These are phyloP conservation scores for Noctua janthe DNA, from an alignment of 2,888 invertebrate species.

Conservation along the genomic window DNA sequence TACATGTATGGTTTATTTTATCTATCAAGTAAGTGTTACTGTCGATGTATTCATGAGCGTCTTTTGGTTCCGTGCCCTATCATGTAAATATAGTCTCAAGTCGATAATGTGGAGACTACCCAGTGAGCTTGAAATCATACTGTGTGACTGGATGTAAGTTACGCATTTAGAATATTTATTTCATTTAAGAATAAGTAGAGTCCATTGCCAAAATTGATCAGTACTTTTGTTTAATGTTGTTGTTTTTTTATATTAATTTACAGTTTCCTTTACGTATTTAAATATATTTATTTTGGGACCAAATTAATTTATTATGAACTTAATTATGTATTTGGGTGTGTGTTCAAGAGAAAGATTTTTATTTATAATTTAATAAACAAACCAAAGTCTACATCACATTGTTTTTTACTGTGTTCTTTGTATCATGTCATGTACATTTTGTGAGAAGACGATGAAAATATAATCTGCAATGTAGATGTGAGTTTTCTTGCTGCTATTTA, in stretches of 20 bases:
- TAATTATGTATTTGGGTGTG: slow-evolving; percentile 88
- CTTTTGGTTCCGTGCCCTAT: slow-evolving; percentile 80
- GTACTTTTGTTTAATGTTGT: slow-evolving; percentile 87
- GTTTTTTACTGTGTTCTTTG: slow-evolving; percentile 85
- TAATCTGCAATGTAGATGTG: slow-evolving; percentile 81
- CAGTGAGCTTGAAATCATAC: slow-evolving; percentile 77
- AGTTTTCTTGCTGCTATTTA: slow-evolving; percentile 72
- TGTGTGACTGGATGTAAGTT: slow-evolving; percentile 83
- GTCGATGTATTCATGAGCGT: slow-evolving; percentile 80
- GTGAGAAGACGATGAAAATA: slow-evolving; percentile 81
- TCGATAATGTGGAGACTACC: slow-evolving; percentile 73
- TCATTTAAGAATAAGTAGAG: slow-evolving; percentile 86
- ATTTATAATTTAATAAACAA: slow-evolving; percentile 90
- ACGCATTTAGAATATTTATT: slow-evolving; percentile 87
- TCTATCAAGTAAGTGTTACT: slow-evolving; percentile 78
- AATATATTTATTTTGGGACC: slow-evolving; percentile 90
- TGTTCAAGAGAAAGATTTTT: slow-evolving; percentile 88
- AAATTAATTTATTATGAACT: slow-evolving; percentile 90
- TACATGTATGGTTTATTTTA: slow-evolving; percentile 81
- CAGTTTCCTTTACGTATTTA: slow-evolving; percentile 86
- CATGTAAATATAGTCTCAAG: slow-evolving; percentile 84
- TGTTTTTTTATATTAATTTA: slow-evolving; percentile 81
- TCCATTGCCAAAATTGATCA: slow-evolving; percentile 90
- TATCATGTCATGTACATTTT: slow-evolving; percentile 82
- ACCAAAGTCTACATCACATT: slow-evolving; percentile 89